phyloP scores from a whole-genome alignment of 2,888 invertebrate species.

The Parapristionchus giblindavisi region DNA sequence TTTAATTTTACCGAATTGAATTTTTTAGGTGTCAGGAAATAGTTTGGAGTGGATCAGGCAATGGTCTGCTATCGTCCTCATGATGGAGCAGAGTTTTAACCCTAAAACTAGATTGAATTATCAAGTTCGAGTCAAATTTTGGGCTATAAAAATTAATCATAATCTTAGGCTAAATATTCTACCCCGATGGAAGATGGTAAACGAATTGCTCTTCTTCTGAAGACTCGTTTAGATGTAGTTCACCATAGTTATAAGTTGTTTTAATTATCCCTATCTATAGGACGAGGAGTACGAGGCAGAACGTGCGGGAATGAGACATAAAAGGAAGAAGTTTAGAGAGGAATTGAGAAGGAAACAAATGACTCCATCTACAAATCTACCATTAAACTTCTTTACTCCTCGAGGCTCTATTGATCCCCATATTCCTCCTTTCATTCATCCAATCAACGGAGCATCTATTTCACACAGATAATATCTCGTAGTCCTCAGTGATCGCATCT shows the following conservation, averaged over 20 bases:
- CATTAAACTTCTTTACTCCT: conserved; percentile 31
- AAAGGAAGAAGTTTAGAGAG: conserved; percentile 35
- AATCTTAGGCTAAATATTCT: conserved; percentile 78
- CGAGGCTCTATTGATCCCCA: not conserved
- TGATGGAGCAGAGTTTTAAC: conserved; percentile 92
- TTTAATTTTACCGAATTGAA: not conserved
- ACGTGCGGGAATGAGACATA: conserved; percentile 27
- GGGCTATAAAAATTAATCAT: not conserved
- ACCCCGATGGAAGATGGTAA: conserved; percentile 78
- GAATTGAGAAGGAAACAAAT: conserved; percentile 11
- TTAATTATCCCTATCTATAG: conserved; percentile 72
- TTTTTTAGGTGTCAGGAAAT: conserved; percentile 84
- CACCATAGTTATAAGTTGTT: too few species aligned
- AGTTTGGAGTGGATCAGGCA: conserved; percentile 96
- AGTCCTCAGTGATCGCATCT: too few species aligned
- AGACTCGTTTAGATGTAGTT: conserved; percentile 55
- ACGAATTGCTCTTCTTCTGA: conserved; percentile 57
- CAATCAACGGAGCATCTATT: too few species aligned
- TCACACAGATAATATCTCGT: too few species aligned
- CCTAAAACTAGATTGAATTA: conserved; percentile 86
- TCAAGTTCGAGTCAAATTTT: conserved; percentile 74
- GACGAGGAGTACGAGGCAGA: conserved; percentile 89
- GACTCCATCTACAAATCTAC: not conserved
- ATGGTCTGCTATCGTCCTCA: conserved; percentile 96
- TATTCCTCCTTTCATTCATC: too few species aligned